Conservation (phyloP, 1,140 invertebrate species). For the Zaprionus inermis region DNA sequence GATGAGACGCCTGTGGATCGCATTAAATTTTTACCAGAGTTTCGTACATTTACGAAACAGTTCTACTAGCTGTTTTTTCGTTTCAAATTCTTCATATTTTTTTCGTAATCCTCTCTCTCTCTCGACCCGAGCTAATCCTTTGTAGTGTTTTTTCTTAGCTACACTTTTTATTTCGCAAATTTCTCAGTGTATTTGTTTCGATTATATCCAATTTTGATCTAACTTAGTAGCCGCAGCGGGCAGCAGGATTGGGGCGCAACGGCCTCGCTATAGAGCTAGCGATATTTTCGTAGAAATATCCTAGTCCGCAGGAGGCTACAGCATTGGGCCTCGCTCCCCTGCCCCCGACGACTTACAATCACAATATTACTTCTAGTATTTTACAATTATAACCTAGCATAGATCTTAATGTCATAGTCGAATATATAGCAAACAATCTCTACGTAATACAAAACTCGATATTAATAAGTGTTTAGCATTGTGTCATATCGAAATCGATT, state of each 20-base stretch:
- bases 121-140: slow-evolving; percentile 21
- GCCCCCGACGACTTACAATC: background rate
- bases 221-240: slow-evolving; percentile 28
- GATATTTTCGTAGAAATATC: slow-evolving; percentile 62
- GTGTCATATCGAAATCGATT: slow-evolving; percentile 63
- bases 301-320: slow-evolving; percentile 40
- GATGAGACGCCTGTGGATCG: background rate
- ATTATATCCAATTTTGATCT: background rate
- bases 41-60: background rate
- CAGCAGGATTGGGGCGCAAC: slow-evolving; percentile 31
- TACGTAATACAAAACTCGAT: slow-evolving; percentile 31
- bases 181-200: slow-evolving; percentile 33
- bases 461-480: slow-evolving; percentile 76
- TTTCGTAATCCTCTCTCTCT: slow-evolving; percentile 14
- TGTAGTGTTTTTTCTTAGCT: slow-evolving; percentile 61
- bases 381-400: slow-evolving; percentile 43
- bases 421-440: slow-evolving; percentile 36
- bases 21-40: background rate
- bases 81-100: background rate
- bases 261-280: background rate
- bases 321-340: slow-evolving; percentile 28
- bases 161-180: background rate
- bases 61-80: slow-evolving; percentile 43
- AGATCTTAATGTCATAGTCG: slow-evolving; percentile 71
- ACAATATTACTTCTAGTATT: slow-evolving; percentile 23